Conservation (phyloP, 2,888 invertebrate genomes). For the Ceriagrion tenellum region DNA sequence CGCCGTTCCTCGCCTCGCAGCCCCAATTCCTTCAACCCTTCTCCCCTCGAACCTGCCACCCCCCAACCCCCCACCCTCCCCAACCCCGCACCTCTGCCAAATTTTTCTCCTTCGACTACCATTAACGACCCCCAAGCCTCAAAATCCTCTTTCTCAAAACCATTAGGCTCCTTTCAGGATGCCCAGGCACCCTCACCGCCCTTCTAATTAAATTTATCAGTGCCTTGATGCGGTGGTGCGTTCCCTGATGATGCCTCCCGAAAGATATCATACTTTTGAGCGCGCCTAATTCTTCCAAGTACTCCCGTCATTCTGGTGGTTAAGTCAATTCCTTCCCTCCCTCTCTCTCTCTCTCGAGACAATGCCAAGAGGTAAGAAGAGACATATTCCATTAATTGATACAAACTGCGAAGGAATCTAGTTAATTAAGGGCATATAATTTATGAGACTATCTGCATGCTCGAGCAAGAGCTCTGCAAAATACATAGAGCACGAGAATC, state of each 20-base stretch:
- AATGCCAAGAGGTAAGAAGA: background rate
- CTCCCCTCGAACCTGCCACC: background rate
- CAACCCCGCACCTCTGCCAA: background rate
- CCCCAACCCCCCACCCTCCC: background rate
- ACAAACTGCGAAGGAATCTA: background rate
- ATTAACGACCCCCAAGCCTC: constrained; percentile 3
- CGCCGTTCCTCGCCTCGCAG: too few species aligned
- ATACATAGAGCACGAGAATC: background rate
- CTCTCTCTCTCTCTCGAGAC: background rate
- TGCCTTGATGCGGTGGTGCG: background rate
- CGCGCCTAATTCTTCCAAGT: background rate
- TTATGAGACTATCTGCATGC: background rate
- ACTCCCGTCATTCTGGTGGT: background rate
- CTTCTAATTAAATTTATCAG: constrained; percentile 35
- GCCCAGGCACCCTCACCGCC: constrained; percentile 33
- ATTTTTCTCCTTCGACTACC: constrained; percentile 4
- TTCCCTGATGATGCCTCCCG: background rate
- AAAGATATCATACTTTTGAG: constrained; percentile 28
- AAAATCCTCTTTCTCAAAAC: constrained; percentile 19
- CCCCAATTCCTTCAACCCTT: too few species aligned
- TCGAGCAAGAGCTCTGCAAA: background rate
- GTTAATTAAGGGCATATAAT: background rate
- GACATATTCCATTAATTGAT: constrained; percentile 7
- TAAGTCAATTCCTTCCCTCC: background rate
- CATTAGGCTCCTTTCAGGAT: constrained; percentile 31